Base-by-base conservation (phyloP, 2,888 invertebrate species). In the Cephus rjabovi region DNA sequence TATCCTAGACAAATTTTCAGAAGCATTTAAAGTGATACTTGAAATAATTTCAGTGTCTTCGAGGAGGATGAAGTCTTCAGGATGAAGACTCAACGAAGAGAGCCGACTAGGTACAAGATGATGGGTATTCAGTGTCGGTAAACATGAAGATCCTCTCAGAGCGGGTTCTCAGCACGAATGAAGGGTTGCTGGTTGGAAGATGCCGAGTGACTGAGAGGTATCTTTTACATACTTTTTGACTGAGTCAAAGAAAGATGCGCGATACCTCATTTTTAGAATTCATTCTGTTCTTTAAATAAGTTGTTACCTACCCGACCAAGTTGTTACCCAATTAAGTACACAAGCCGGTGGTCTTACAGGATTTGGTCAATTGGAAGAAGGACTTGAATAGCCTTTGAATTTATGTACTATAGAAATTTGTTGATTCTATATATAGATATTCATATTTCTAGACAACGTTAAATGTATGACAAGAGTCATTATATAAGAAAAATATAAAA, bases 141-240 rank as follows among this genome's bases (percentile, higher is more conserved):
- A 87, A 89, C 83, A 86, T 34, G 23, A 74, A 83, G 82, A 89
- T 87, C 87, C 85, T 85, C 83, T 87, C 79, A 79, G 81, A 79
- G 78, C 78, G 73, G 76, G 75, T 83, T 84, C 84, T 86, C 81
- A 84, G 87, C 86, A 86, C 86, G 87, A 84, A 84, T 12, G 73
- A 75, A 73, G 76, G 78, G 78, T 73, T 35, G 73, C 33, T 40
- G 77, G 69, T 34, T 56, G 56, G 6, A 23, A 56, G 23, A 56
- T 56, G 1, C 56, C 23, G 23, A 56, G 23, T 56, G 56, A 56
- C 56, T 56, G 56, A 56, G 56, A 56, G 9, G 56, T 23, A 56
- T 56, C 56, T 56, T 56, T 56, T 56, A 23, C 1, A 56, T 56
- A 56, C 2, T 9, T 23, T 56, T 56, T 56, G 9, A 56, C 56